Evolutionary conservation across 1,140 invertebrate species (phyloP), one percentile per base, ranked within the genome.

Genomic region (Diorhabda sublineata): DNA sequence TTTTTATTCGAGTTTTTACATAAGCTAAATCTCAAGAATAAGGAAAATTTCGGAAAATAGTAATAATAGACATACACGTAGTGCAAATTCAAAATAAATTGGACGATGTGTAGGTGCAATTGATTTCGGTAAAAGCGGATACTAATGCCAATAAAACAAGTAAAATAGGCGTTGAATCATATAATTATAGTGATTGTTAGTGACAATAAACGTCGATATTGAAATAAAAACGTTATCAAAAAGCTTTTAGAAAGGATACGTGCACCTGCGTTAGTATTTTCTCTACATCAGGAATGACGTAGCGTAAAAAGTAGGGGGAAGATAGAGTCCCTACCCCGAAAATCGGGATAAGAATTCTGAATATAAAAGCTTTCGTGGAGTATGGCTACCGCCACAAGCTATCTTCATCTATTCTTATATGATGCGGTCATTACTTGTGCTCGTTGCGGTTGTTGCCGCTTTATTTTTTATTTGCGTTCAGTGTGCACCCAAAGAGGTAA

Each of bases 311-410:
- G 47, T 6, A 52, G 47, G n/a, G 47, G 4, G 47, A 52, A 52
- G n/a, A 6, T 8, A 52, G 4, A 52, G 47, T 52, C 47, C 47
- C 47, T 52, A 52, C 47, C n/a, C 47, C 47, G 47, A 52, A 52
- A 52, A 52, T 52, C 47, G 47, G 47, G 47, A 52, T 52, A 52
- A 52, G 47, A 52, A 52, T 52, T n/a, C 47, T 52, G 47, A n/a
- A 52, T 52, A 52, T 52, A 52, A 52, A 52, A 52, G 47, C 47
- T 52, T 52, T 52, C n/a, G 47, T 52, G n/a, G 47, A n/a, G n/a
- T 52, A 52, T 52, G 47, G 47, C 47, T 6, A 52, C 2, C 47
- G 47, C 47, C 47, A 52, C 47, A 52, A 52, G 47, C 47, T n/a
- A 52, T 52, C 47, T 52, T 52, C 4, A 52, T 52, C 47, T n/a